Conservation (phyloP, 1,140 invertebrate genomes). For the Maconellicoccus hirsutus region DNA sequence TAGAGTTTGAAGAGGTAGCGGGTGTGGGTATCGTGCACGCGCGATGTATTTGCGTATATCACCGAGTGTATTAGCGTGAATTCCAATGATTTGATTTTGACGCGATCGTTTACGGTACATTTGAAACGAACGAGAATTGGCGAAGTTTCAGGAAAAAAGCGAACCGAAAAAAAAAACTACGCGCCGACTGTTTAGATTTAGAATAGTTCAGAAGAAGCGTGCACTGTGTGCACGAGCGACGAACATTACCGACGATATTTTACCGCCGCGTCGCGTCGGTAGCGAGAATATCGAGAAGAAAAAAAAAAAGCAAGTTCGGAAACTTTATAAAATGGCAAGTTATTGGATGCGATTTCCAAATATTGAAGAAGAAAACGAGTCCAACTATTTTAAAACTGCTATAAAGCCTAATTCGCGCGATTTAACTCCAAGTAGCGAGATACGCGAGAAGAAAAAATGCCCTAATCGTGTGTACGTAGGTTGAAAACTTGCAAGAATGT, state of each 20-base stretch:
- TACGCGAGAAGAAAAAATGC: background rate
- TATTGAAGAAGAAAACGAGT: background rate
- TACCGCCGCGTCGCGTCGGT: background rate
- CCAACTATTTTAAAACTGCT: background rate
- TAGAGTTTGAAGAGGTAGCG: too few species aligned
- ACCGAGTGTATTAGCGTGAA: background rate
- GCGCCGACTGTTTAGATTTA: background rate
- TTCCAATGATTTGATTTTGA: background rate
- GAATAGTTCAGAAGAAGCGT: background rate
- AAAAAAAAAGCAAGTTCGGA: background rate
- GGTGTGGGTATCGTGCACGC: too few species aligned
- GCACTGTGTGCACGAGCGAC: background rate
- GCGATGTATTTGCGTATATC: too few species aligned
- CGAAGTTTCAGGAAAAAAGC: background rate
- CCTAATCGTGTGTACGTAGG: too few species aligned
- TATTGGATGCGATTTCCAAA: conserved; percentile 8
- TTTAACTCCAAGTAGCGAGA: background rate
- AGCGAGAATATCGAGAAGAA: background rate
- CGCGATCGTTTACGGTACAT: background rate
- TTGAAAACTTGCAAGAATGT: too few species aligned
- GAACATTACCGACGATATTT: background rate
- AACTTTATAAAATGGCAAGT: conserved; percentile 1
- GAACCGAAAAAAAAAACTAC: background rate
- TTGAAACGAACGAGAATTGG: background rate
- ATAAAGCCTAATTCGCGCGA: conserved; percentile 7